Evolutionary conservation across 2,797 vertebrate genomes (phyloP).

Genomic region (Spatula versicolor): DNA sequence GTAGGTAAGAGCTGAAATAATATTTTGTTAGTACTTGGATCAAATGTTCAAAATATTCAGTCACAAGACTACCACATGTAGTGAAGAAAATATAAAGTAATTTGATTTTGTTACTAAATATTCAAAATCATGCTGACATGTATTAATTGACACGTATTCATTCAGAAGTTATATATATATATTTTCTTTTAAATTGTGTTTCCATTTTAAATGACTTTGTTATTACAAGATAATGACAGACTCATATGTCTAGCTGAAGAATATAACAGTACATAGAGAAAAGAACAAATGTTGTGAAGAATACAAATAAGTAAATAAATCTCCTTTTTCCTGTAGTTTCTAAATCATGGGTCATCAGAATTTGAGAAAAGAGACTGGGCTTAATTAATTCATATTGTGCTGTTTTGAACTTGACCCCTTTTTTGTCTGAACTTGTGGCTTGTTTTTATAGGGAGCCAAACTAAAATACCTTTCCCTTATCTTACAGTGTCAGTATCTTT

Average conservation of each 20-base stretch:
- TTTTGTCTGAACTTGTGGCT: background rate
- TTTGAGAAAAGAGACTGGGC: background rate
- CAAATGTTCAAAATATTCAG: background rate
- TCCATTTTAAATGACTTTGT: conserved; percentile 54
- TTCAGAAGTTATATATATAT: background rate
- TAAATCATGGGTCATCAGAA: background rate
- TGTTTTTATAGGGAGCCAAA: conserved; percentile 5
- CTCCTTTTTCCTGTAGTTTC: background rate
- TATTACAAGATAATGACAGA: conserved; percentile 43
- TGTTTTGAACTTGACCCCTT: background rate
- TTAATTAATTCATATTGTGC: background rate
- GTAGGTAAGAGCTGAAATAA: background rate
- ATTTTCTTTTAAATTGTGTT: conserved; percentile 1
- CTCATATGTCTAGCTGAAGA: background rate
- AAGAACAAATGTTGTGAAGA: background rate
- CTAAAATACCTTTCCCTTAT: conserved; percentile 24
- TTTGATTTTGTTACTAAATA: background rate
- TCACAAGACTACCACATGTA: background rate
- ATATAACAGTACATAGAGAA: background rate
- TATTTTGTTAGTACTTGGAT: background rate
- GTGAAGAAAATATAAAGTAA: background rate
- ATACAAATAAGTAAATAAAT: background rate
- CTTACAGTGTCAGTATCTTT: background rate
- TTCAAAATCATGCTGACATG: background rate
- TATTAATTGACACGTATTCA: background rate